A percentile compares a stretch with the other conserved stretches of the same genome.
Conservation (phyloP, 2,113 vertebrate genomes). For the Oncorhynchus mykiss region DNA sequence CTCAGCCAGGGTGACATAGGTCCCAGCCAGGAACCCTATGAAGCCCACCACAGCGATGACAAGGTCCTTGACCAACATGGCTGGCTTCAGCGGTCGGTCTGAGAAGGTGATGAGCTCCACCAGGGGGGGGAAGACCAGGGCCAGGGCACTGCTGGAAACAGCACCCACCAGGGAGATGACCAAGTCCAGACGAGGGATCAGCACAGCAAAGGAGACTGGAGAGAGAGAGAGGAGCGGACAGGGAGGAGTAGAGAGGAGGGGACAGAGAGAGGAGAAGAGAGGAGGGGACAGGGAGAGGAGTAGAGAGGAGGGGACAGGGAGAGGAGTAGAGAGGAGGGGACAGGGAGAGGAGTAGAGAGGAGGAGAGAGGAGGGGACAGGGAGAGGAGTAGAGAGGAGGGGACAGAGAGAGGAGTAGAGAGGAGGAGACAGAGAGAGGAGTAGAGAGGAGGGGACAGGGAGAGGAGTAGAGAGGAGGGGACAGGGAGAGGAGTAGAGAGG, state of each 20-base stretch:
- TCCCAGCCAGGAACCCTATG: constrained; percentile 82
- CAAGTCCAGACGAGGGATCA: constrained; percentile 83
- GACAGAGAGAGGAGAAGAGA: background rate
- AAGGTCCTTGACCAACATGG: constrained; percentile 79
- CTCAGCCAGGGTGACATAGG: constrained; percentile 83
- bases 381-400: background rate
- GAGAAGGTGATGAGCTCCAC: constrained; percentile 84
- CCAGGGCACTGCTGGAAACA: constrained; percentile 84
- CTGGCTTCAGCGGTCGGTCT: constrained; percentile 69
- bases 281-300: background rate
- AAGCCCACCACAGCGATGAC: constrained; percentile 80
- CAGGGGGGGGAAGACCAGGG: constrained; percentile 82
- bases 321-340: background rate
- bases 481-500: background rate
- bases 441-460: background rate
- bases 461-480: background rate
- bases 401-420: background rate
- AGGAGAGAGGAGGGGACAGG: too few species aligned
- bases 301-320: background rate
- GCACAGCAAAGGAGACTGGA: constrained; percentile 38
- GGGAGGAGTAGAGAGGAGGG: background rate
- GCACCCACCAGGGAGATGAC: constrained; percentile 87
- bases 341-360: too few species aligned
- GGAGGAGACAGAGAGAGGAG: background rate
- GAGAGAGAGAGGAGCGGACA: background rate